Evolutionary conservation across 1,140 invertebrate genomes (phyloP).

Genomic region (Apis laboriosa): DNA sequence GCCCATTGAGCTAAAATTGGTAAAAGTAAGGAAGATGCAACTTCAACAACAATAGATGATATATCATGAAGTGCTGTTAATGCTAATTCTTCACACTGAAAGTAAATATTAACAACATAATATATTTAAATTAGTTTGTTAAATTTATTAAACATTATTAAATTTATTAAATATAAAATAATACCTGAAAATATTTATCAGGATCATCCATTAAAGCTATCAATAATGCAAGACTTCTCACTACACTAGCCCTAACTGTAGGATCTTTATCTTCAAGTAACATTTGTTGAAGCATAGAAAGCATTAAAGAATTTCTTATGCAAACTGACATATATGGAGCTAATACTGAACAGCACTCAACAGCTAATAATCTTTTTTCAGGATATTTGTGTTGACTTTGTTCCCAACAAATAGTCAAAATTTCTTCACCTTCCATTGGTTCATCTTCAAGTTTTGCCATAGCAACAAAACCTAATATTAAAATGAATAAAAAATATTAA

Average conservation of each 20-base stretch:
- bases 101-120: conserved; percentile 27
- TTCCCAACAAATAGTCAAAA: conserved; percentile 90
- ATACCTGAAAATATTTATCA: conserved; percentile 86
- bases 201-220: conserved; percentile 85
- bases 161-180: background rate
- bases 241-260: conserved; percentile 84
- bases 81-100: conserved; percentile 83
- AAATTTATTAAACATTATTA: background rate
- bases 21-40: conserved; percentile 79
- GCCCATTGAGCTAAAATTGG: conserved; percentile 86
- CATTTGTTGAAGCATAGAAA: conserved; percentile 90
- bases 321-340: conserved; percentile 86
- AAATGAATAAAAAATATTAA: conserved; percentile 16
- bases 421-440: conserved; percentile 84
- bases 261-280: conserved; percentile 87
- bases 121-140: background rate
- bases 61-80: conserved; percentile 82
- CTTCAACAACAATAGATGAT: conserved; percentile 80
- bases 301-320: conserved; percentile 86
- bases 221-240: conserved; percentile 85
- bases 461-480: conserved; percentile 81
- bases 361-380: conserved; percentile 87
- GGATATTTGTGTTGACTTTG: conserved; percentile 88
- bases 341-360: conserved; percentile 87
- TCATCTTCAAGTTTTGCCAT: conserved; percentile 83